These are phyloP conservation scores for Darevskia nairensis DNA, from an alignment of 2,797 vertebrate genomes.

Conservation along the genomic window DNA sequence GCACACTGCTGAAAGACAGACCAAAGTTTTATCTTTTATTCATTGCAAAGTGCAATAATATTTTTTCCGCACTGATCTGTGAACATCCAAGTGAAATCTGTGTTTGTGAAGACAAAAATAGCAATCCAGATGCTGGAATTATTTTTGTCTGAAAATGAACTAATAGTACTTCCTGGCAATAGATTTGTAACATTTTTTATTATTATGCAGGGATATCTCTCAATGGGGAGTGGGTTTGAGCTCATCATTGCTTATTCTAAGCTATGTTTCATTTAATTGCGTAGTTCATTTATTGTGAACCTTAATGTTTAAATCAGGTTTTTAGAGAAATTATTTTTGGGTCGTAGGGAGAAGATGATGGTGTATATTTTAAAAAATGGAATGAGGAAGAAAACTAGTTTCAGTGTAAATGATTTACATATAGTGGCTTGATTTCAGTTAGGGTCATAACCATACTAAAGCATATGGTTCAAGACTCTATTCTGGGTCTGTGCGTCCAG, in stretches of 20 bases:
- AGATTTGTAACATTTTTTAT: slow-evolving; percentile 46
- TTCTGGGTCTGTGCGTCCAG: background rate
- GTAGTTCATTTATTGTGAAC: slow-evolving; percentile 67
- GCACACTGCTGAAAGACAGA: background rate
- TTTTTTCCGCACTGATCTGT: slow-evolving; percentile 30
- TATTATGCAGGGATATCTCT: slow-evolving; percentile 61
- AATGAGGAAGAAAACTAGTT: background rate
- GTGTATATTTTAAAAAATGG: background rate
- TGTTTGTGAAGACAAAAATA: slow-evolving; percentile 77
- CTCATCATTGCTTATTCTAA: slow-evolving; percentile 61
- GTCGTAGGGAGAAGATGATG: background rate
- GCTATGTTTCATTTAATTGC: slow-evolving; percentile 59
- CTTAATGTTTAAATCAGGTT: slow-evolving; percentile 29
- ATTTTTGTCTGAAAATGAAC: slow-evolving; percentile 78
- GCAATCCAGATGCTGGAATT: slow-evolving; percentile 75
- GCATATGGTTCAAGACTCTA: background rate
- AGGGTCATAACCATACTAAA: background rate
- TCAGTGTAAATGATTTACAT: background rate
- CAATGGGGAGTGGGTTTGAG: slow-evolving; percentile 37
- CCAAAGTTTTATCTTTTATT: slow-evolving; percentile 25
- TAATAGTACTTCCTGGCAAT: slow-evolving; percentile 65
- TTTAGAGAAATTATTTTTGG: slow-evolving; percentile 26
- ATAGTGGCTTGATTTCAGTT: background rate
- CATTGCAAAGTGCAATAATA: background rate
- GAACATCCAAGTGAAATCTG: slow-evolving; percentile 67